These are phyloP conservation scores for Melanerpes aurifrons DNA, from an alignment of 2,113 vertebrate species.

Conservation along the genomic window DNA sequence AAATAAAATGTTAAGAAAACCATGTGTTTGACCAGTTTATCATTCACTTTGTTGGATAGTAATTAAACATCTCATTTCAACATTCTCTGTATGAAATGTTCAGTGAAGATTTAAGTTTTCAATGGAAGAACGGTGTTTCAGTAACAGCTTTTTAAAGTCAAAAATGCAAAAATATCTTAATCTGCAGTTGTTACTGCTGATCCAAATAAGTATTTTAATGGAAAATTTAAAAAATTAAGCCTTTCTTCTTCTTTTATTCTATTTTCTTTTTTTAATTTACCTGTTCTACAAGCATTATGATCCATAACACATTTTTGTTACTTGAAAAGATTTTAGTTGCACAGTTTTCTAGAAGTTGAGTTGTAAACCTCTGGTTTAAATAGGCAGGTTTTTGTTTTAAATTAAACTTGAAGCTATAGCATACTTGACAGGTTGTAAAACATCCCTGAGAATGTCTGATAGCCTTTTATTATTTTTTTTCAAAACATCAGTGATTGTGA, in stretches of 20 bases:
- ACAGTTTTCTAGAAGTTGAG: not conserved
- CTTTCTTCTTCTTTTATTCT: not conserved
- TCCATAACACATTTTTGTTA: not conserved
- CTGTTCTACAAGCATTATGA: not conserved
- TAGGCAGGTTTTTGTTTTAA: conserved; percentile 4
- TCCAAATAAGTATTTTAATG: not conserved
- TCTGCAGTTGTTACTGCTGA: not conserved
- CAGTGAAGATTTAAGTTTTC: not conserved
- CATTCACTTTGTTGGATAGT: not conserved
- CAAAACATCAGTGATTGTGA: not conserved
- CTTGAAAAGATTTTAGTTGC: not conserved
- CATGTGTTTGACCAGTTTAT: not conserved
- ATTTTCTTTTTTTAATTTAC: not conserved
- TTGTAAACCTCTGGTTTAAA: conserved; percentile 16
- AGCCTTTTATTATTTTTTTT: not conserved
- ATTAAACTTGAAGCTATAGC: not conserved
- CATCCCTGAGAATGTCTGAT: not conserved
- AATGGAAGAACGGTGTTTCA: not conserved
- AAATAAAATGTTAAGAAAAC: not conserved
- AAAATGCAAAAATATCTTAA: not conserved
- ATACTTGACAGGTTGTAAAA: conserved; percentile 4
- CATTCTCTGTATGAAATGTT: not conserved
- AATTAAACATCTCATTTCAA: not conserved
- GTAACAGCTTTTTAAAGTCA: not conserved
- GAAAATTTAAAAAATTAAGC: not conserved